These are phyloP conservation scores for Odontamblyopus rebecca DNA, from an alignment of 2,797 vertebrate genomes.

Conservation along the genomic window DNA sequence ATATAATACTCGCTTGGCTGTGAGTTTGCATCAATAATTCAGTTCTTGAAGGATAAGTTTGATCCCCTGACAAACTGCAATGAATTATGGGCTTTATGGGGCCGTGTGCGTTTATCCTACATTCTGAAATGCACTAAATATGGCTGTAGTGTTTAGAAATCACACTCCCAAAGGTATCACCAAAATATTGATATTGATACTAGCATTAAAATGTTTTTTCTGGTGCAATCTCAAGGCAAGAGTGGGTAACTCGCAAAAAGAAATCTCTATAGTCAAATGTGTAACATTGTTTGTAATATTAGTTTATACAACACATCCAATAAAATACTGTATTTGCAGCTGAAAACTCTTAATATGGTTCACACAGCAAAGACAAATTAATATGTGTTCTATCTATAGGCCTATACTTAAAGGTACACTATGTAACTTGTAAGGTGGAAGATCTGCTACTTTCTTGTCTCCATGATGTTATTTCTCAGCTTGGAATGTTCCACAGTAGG, in stretches of 20 bases:
- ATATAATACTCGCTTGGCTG: conserved; percentile 50
- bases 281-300: not conserved
- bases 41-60: conserved; percentile 30
- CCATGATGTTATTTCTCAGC: too few species aligned
- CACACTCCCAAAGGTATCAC: not conserved
- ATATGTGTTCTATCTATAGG: not conserved
- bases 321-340: not conserved
- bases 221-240: not conserved
- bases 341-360: not conserved
- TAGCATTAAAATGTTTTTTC: not conserved
- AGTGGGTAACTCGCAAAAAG: not conserved
- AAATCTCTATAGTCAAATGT: not conserved
- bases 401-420: too few species aligned
- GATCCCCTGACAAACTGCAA: conserved; percentile 16
- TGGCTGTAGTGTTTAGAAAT: not conserved
- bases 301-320: not conserved
- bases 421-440: too few species aligned
- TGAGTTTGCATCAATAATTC: conserved; percentile 29
- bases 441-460: too few species aligned
- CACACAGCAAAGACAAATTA: not conserved
- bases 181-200: not conserved
- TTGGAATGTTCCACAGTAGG: too few species aligned
- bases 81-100: conserved; percentile 8
- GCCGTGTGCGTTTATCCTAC: not conserved
- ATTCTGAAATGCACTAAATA: not conserved